Base-by-base conservation (phyloP, 2,888 invertebrate genomes). In the Trissonchulus latispiculum region DNA sequence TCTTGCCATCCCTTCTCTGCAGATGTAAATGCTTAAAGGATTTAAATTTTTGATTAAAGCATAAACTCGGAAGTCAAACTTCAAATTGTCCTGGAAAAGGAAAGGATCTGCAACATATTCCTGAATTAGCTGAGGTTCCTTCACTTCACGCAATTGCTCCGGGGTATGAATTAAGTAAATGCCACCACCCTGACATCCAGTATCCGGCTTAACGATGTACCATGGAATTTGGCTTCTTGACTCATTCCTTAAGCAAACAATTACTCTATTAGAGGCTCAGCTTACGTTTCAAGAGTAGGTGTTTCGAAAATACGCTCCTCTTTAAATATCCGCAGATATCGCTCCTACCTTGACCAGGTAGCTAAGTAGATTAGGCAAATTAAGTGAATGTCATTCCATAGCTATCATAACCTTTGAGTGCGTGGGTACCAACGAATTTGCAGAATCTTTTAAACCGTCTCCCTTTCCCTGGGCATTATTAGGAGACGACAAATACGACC, bases 151-250 rank as follows among this genome's bases (percentile, higher is more conserved):
- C 2, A 84, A 82, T 31, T 84, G 83, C n/a, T 79, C 78, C 0
- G 85, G 83, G 35, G 82, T 82, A 8, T 81, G 79, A 1, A 86
- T 81, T 33, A 86, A 77, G 77, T 86, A 86, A 71, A 86, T 86
- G 15, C 86, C 86, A 2, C 84, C 84, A 1, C 86, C 86, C 76
- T 86, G 86, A 1, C 59, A 37, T 0, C 86, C 86, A 35, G 84
- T 84, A 76, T 85, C 85, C 0, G 86, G 86, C 76, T 86, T 86
- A 23, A 85, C 84, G 71, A 86, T 86, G 77, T 81, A 86, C 76
- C 84, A 84, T 36, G 81, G 79, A 70, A 78, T 79, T 64, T 35
- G 1, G 61, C 72, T 71, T 1, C 71, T 61, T 1, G 77, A 76
- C 73, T 78, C 78, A 23, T 62, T 15, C 31, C 28, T 29, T 8